phyloP scores from a whole-genome alignment of 2,113 vertebrate genomes.

The Electrona antarctica region DNA sequence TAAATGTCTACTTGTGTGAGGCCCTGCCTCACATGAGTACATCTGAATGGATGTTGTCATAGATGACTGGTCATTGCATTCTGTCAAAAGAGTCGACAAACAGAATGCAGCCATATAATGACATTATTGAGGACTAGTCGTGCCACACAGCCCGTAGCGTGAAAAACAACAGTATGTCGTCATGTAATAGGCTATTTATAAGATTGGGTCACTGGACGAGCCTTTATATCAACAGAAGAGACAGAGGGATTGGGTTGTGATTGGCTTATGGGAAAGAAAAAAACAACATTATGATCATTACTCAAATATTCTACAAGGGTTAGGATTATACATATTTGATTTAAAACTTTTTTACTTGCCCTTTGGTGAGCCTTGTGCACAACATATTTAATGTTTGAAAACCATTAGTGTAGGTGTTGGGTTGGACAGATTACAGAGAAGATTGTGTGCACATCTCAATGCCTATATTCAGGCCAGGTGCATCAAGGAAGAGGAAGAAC shows the following conservation, averaged over 20 bases:
- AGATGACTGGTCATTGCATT: constrained; percentile 31
- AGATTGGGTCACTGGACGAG: not conserved
- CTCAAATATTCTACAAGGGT: not conserved
- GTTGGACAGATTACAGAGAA: too few relatives aligned
- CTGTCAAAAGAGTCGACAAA: constrained; percentile 31
- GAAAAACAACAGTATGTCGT: constrained; percentile 25
- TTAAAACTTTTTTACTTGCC: too few relatives aligned
- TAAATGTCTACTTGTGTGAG: constrained; percentile 26
- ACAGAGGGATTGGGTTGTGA: not conserved
- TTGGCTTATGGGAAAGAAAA: not conserved
- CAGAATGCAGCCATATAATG: constrained; percentile 3
- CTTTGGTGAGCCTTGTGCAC: too few relatives aligned
- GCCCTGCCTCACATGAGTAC: constrained; percentile 41
- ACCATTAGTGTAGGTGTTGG: too few relatives aligned
- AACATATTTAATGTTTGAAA: too few relatives aligned
- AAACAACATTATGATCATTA: not conserved
- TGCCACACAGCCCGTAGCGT: not conserved
- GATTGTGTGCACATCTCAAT: too few relatives aligned
- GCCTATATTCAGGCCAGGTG: too few relatives aligned
- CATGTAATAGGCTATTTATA: constrained; percentile 16
- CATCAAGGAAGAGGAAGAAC: too few relatives aligned
- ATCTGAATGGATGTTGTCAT: constrained; percentile 36
- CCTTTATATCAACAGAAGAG: not conserved
- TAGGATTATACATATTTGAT: too few relatives aligned
- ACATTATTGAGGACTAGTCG: constrained; percentile 33